These are phyloP conservation scores for Sinotaia quadrata DNA, from an alignment of 2,888 invertebrate species.

Conservation along the genomic window DNA sequence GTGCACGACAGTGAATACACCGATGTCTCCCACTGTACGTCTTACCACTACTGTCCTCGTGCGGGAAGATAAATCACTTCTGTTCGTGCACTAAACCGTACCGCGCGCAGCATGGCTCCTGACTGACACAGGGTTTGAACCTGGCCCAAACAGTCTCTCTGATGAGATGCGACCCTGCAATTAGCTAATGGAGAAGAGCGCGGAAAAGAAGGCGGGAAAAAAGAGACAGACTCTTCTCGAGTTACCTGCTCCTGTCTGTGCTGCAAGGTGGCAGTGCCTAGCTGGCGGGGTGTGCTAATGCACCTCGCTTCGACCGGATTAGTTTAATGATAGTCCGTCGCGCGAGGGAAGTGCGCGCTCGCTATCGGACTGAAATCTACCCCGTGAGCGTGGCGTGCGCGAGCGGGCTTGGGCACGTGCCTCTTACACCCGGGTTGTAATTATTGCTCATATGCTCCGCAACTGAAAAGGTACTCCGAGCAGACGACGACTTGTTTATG, in stretches of 20 bases:
- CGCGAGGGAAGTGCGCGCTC: slow-evolving; percentile 3
- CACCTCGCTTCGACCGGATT: slow-evolving; percentile 7
- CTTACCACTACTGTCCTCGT: too few species aligned
- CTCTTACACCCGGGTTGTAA: slow-evolving; percentile 23
- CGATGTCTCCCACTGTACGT: too few species aligned
- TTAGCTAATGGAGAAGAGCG: background rate
- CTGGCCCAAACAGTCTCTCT: too few species aligned
- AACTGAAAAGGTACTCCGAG: background rate
- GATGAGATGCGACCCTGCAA: slow-evolving; percentile 4
- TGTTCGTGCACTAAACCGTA: too few species aligned
- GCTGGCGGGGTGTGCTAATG: slow-evolving; percentile 12
- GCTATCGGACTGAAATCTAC: slow-evolving; percentile 28
- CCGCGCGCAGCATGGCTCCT: background rate
- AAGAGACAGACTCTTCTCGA: background rate
- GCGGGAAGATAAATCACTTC: too few species aligned
- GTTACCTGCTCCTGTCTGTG: slow-evolving; percentile 19
- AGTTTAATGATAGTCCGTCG: slow-evolving; percentile 23
- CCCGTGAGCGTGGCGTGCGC: slow-evolving; percentile 10
- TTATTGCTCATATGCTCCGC: slow-evolving; percentile 24
- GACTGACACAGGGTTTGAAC: too few species aligned
- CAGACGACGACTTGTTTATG: background rate
- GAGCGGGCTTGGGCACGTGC: slow-evolving; percentile 13
- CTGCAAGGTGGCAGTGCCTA: slow-evolving; percentile 1
- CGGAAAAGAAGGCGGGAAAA: background rate
- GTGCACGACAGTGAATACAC: too few species aligned